Evolutionary conservation across 92 coral and sea anemone genomes (phyloP).

Genomic region (Epizoanthus fatuus): DNA sequence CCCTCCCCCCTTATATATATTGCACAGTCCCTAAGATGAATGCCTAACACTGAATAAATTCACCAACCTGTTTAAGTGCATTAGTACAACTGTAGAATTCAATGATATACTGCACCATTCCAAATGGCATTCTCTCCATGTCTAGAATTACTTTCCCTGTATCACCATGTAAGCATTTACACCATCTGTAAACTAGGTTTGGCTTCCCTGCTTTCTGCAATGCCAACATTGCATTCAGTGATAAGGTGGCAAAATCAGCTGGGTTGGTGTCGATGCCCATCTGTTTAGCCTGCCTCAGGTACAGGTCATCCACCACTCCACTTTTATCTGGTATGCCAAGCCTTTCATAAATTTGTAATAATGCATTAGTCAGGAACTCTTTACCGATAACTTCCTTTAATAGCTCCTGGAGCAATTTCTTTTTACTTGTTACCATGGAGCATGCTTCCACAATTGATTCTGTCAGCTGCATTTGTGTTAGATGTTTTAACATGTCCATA

Average conservation of each 20-base stretch:
- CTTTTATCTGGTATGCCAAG: neutral
- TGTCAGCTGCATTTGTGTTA: neutral
- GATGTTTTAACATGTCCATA: neutral
- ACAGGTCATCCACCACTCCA: neutral
- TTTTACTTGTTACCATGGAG: neutral
- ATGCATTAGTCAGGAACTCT: neutral
- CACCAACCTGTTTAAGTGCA: constrained; percentile 20
- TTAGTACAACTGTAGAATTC: constrained; percentile 25
- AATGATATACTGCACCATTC: neutral
- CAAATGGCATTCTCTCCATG: neutral
- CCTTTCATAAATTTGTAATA: neutral
- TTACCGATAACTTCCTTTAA: neutral
- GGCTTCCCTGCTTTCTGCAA: neutral
- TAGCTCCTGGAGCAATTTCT: neutral
- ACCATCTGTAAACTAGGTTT: neutral
- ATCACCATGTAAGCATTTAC: neutral
- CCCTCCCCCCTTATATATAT: neutral
- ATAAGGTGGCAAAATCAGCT: neutral
- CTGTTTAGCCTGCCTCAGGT: neutral
- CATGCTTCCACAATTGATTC: neutral
- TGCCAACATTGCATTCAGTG: neutral
- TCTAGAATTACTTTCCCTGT: neutral
- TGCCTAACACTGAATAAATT: neutral
- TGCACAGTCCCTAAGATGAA: no score
- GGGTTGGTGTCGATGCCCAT: neutral